These are phyloP conservation scores for Lichenostomus cassidix DNA, from an alignment of 2,113 vertebrate genomes.

Conservation along the genomic window DNA sequence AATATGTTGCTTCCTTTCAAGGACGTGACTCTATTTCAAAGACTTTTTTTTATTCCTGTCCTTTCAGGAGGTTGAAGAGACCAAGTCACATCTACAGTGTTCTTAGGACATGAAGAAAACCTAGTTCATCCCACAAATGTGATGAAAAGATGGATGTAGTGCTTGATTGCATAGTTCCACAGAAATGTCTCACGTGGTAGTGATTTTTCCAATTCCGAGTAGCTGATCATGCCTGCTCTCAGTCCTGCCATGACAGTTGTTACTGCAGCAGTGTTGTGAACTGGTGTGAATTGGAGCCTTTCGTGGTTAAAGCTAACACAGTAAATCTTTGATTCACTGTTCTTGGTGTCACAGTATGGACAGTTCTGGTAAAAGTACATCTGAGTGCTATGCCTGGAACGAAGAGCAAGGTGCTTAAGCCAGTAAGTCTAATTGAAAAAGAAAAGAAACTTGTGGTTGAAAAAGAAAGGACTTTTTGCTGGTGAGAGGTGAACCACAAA, in stretches of 20 bases:
- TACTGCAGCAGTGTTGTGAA: background rate
- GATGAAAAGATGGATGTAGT: background rate
- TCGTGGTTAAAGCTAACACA: background rate
- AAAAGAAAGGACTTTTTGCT: background rate
- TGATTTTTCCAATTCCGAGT: background rate
- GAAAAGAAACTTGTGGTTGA: background rate
- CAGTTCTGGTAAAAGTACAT: background rate
- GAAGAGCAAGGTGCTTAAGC: background rate
- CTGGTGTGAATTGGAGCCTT: background rate
- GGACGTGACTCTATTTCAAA: background rate
- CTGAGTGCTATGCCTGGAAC: background rate
- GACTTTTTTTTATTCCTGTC: background rate
- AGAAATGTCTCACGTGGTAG: background rate
- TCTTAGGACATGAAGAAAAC: background rate
- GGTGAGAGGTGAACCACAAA: slow-evolving; percentile 23
- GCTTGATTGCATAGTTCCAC: background rate
- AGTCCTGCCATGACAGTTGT: background rate
- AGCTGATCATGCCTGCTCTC: background rate
- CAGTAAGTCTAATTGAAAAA: background rate
- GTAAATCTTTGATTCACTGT: background rate
- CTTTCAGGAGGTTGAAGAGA: background rate
- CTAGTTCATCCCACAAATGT: background rate
- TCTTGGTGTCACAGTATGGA: background rate
- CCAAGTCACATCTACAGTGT: background rate
- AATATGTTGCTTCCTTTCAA: background rate